phyloP scores from a whole-genome alignment of 2,888 invertebrate genomes.

The Gandaritis pyraliata region DNA sequence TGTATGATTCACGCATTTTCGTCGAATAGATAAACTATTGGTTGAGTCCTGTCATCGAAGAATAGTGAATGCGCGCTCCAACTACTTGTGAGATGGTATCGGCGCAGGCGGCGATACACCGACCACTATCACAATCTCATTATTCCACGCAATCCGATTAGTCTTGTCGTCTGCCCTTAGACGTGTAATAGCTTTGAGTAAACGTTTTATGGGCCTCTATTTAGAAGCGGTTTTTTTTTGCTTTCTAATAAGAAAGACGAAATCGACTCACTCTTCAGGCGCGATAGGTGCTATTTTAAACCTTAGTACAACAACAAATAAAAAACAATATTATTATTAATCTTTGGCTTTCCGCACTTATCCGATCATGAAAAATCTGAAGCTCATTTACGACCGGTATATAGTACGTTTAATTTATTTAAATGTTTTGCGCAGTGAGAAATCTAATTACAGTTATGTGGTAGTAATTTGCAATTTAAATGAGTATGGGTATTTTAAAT shows the following conservation, averaged over 20 bases:
- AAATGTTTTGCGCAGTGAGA: constrained; percentile 10
- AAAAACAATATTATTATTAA: no score
- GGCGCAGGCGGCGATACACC: constrained; percentile 49
- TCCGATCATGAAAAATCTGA: not conserved
- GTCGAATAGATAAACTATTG: no score
- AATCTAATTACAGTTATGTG: constrained; percentile 25
- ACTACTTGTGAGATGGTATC: constrained; percentile 59
- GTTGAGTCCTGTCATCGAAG: not conserved
- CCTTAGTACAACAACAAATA: no score
- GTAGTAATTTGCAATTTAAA: constrained; percentile 42
- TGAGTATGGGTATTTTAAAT: constrained; percentile 49
- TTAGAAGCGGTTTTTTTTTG: not conserved
- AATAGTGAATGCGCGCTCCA: constrained; percentile 9
- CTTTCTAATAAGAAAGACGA: no score
- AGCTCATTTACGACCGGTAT: not conserved
- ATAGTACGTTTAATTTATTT: not conserved
- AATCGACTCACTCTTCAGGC: no score
- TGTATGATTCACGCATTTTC: no score
- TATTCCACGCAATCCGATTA: constrained; percentile 65
- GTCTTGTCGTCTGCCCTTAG: constrained; percentile 52
- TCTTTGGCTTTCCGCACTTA: no score
- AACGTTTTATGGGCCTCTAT: constrained; percentile 1
- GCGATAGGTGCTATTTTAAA: no score
- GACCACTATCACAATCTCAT: constrained; percentile 60
- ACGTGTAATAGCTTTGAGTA: constrained; percentile 48